These are phyloP conservation scores for Mugil cephalus DNA, from an alignment of 2,113 vertebrate genomes.

Conservation along the genomic window DNA sequence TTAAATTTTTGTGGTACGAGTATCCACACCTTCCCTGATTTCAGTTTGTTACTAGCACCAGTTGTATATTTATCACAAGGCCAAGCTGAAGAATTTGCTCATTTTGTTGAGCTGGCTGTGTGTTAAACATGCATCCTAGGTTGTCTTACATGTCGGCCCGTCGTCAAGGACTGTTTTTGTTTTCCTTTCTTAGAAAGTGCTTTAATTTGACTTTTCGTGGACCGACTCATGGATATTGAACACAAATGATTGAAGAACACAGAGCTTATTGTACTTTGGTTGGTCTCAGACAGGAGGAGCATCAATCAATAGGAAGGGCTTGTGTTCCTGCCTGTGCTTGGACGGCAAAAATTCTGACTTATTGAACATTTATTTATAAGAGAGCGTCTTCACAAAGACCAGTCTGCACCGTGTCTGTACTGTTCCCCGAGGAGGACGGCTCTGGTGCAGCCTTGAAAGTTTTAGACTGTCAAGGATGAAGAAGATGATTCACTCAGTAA, in stretches of 20 bases:
- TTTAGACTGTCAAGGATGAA: conserved; percentile 1
- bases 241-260: conserved; percentile 14
- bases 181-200: conserved; percentile 27
- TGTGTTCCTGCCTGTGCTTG: conserved; percentile 28
- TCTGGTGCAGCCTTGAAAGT: conserved; percentile 14
- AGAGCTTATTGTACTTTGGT: conserved; percentile 36
- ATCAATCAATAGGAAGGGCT: conserved; percentile 57
- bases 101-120: too few relatives aligned
- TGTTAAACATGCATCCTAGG: too few relatives aligned
- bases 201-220: conserved; percentile 5
- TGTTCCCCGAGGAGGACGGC: neutral
- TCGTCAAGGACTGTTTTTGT: too few relatives aligned
- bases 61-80: too few relatives aligned
- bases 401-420: conserved; percentile 3
- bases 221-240: conserved; percentile 24
- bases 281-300: conserved; percentile 16
- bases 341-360: conserved; percentile 23
- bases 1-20: too few relatives aligned
- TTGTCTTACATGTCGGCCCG: too few relatives aligned
- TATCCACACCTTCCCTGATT: too few relatives aligned
- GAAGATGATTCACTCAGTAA: conserved; percentile 18
- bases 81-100: too few relatives aligned
- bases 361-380: conserved; percentile 40
- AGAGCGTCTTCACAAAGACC: conserved; percentile 6
- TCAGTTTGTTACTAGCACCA: too few relatives aligned